Conservation (phyloP, 2,113 vertebrate genomes). For the Lonchura striata region DNA sequence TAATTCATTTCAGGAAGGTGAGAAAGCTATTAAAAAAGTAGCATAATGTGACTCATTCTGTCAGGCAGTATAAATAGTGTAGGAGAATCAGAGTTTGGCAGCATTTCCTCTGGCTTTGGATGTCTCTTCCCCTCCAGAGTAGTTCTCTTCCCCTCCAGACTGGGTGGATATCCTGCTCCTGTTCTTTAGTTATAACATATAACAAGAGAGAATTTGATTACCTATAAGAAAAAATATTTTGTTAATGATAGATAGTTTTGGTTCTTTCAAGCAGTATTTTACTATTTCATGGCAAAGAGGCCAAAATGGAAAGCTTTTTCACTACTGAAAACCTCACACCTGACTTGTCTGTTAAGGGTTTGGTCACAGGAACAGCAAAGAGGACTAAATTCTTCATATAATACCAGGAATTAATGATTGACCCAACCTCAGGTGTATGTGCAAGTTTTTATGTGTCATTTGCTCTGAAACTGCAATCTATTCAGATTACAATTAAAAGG, state of each 20-base stretch:
- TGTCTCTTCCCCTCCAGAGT: not conserved
- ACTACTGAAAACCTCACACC: not conserved
- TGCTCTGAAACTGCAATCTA: not conserved
- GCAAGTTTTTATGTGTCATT: not conserved
- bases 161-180: not conserved
- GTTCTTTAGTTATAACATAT: not conserved
- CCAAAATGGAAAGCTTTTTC: not conserved
- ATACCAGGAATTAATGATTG: not conserved
- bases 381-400: not conserved
- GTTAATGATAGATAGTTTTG: not conserved
- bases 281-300: not conserved
- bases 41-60: conserved; percentile 29
- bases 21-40: conserved; percentile 61
- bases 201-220: not conserved
- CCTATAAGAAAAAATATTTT: not conserved
- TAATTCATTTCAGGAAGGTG: conserved; percentile 55
- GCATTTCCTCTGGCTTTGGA: not conserved
- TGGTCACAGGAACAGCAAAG: not conserved
- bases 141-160: not conserved
- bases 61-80: not conserved
- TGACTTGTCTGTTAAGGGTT: not conserved
- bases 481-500: not conserved
- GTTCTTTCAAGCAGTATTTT: not conserved
- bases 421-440: not conserved
- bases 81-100: not conserved